These are phyloP conservation scores for Perognathus longimembris DNA, from an alignment of 2,113 vertebrate genomes.

Conservation along the genomic window DNA sequence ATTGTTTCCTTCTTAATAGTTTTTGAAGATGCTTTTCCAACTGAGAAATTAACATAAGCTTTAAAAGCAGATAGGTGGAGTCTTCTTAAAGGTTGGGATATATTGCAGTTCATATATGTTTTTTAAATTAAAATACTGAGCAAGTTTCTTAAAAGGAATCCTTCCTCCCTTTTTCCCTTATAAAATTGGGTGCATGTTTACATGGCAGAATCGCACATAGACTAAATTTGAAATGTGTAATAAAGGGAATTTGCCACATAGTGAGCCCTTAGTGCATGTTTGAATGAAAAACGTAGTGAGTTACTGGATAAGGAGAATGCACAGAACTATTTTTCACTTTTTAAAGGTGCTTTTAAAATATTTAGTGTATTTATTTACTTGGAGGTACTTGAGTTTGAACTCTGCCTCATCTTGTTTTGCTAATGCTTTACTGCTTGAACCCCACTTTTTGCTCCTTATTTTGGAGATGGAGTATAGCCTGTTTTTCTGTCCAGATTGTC, in stretches of 20 bases:
- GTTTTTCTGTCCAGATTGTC: no score
- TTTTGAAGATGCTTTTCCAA: constrained; percentile 26
- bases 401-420: no score
- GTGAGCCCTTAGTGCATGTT: constrained; percentile 12
- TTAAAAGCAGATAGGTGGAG: constrained; percentile 30
- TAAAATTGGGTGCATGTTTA: constrained; percentile 44
- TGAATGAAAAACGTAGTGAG: constrained; percentile 24
- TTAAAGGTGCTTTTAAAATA: background rate
- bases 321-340: background rate
- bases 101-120: background rate
- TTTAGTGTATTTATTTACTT: no score
- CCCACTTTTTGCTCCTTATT: no score
- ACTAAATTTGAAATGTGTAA: constrained; percentile 45
- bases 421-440: no score
- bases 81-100: background rate
- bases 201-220: constrained; percentile 31
- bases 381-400: no score
- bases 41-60: constrained; percentile 31
- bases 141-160: constrained; percentile 28
- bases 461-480: no score
- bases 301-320: constrained; percentile 12
- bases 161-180: background rate
- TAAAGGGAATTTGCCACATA: background rate
- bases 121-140: constrained; percentile 41
- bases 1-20: constrained; percentile 4